These are phyloP conservation scores for Rhagologus leucostigma DNA, from an alignment of 2,113 vertebrate genomes.

Conservation along the genomic window DNA sequence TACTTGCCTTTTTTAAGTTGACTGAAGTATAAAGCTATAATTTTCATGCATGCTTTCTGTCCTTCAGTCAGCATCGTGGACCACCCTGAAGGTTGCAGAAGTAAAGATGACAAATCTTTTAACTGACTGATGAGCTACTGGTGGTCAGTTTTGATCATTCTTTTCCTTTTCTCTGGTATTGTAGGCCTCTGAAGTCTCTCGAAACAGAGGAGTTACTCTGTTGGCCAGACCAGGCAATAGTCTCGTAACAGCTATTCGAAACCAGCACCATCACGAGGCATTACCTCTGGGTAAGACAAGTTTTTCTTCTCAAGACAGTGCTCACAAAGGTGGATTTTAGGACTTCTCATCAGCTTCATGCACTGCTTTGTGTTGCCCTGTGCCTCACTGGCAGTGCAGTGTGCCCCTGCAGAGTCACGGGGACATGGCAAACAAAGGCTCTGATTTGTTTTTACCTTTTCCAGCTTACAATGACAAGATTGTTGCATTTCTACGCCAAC, in stretches of 20 bases:
- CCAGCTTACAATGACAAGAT: constrained; percentile 99
- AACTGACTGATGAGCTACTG: not conserved
- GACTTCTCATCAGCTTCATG: not conserved
- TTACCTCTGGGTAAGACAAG: constrained; percentile 77
- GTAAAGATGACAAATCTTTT: not conserved
- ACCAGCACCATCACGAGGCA: constrained; percentile 83
- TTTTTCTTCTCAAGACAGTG: not conserved
- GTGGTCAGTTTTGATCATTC: not conserved
- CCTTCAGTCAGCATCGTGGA: not conserved
- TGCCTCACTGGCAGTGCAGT: not conserved
- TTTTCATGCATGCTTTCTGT: not conserved
- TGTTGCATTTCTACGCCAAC: constrained; percentile 94
- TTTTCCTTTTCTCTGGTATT: constrained; percentile 5
- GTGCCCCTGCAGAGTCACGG: not conserved
- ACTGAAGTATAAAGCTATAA: not conserved
- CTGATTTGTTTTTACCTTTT: not conserved
- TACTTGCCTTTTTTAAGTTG: not conserved
- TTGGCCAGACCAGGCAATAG: constrained; percentile 86
- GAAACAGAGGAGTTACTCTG: constrained; percentile 87
- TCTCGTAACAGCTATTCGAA: constrained; percentile 88
- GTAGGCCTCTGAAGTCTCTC: constrained; percentile 94
- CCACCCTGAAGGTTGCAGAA: not conserved
- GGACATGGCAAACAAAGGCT: not conserved
- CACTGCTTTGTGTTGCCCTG: not conserved
- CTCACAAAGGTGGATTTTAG: not conserved